Evolutionary conservation across 1,140 invertebrate genomes (phyloP).

Genomic region (Achatina immaculata): DNA sequence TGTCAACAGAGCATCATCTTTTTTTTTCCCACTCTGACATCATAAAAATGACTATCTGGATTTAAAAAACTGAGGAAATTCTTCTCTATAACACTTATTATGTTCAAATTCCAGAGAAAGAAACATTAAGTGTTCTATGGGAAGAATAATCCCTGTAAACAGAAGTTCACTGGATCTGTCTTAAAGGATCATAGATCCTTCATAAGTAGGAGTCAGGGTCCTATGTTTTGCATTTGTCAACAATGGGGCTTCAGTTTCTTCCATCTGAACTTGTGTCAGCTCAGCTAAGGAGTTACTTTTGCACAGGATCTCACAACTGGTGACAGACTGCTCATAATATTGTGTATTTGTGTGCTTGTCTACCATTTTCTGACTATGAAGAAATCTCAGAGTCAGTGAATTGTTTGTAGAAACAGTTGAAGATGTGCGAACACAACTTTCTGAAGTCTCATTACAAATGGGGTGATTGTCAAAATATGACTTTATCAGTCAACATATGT

Average conservation of each 20-base stretch:
- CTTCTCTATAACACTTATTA: too few species aligned
- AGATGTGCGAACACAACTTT: background rate
- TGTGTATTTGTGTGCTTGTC: slow-evolving; percentile 17
- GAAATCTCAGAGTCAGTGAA: background rate
- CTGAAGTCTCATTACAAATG: background rate
- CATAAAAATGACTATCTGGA: too few species aligned
- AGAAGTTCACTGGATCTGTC: too few species aligned
- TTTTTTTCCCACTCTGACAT: too few species aligned
- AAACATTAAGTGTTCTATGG: too few species aligned
- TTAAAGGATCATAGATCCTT: too few species aligned
- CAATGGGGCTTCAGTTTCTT: background rate
- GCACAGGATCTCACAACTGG: background rate
- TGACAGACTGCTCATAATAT: background rate
- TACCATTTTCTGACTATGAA: background rate
- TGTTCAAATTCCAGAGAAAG: too few species aligned
- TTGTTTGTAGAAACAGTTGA: background rate
- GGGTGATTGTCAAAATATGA: background rate
- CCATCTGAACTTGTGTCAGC: background rate
- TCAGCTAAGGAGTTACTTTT: slow-evolving; percentile 8
- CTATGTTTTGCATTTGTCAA: background rate
- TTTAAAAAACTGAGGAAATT: too few species aligned
- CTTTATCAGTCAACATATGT: too few species aligned
- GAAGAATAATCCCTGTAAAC: too few species aligned
- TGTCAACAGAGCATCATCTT: too few species aligned
- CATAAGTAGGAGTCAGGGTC: background rate